A percentile compares a stretch with the other conserved stretches of the same genome.
Conservation (phyloP, 2,888 invertebrate genomes). For the Polydesmus complanatus region DNA sequence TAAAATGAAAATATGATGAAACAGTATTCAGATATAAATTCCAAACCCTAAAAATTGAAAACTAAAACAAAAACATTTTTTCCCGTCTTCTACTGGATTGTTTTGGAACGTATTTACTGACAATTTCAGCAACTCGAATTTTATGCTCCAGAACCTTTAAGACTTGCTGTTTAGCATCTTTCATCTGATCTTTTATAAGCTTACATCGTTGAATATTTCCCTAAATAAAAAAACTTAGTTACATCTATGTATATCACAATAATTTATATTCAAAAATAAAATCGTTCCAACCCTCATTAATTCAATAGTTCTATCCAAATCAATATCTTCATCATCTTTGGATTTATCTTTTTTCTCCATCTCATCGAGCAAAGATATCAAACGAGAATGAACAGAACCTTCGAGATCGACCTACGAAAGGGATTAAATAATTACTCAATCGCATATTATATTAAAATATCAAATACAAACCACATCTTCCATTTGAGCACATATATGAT, state of each 20-base stretch:
- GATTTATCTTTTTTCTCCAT: slow-evolving; percentile 26
- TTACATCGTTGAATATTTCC: slow-evolving; percentile 89
- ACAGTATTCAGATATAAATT: too few relatives aligned
- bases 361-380: slow-evolving; percentile 38
- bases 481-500: slow-evolving; percentile 82
- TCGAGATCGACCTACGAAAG: slow-evolving; percentile 41
- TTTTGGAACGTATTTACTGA: slow-evolving; percentile 80
- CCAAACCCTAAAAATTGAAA: too few relatives aligned
- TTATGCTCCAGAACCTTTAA: slow-evolving; percentile 85
- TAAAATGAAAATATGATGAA: too few relatives aligned
- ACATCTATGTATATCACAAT: neutral
- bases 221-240: slow-evolving; percentile 34
- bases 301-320: slow-evolving; percentile 43
- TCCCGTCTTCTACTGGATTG: slow-evolving; percentile 84
- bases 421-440: neutral
- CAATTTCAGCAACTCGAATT: slow-evolving; percentile 71
- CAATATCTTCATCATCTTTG: slow-evolving; percentile 32
- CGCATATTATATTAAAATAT: slow-evolving; percentile 1
- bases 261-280: neutral
- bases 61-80: neutral
- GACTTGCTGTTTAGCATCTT: slow-evolving; percentile 73
- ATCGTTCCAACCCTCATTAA: slow-evolving; percentile 43
- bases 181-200: slow-evolving; percentile 79
- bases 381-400: slow-evolving; percentile 39
- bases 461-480: slow-evolving; percentile 60